Evolutionary conservation across 2,888 invertebrate genomes (phyloP).

Genomic region (Drosophila buzzatii): DNA sequence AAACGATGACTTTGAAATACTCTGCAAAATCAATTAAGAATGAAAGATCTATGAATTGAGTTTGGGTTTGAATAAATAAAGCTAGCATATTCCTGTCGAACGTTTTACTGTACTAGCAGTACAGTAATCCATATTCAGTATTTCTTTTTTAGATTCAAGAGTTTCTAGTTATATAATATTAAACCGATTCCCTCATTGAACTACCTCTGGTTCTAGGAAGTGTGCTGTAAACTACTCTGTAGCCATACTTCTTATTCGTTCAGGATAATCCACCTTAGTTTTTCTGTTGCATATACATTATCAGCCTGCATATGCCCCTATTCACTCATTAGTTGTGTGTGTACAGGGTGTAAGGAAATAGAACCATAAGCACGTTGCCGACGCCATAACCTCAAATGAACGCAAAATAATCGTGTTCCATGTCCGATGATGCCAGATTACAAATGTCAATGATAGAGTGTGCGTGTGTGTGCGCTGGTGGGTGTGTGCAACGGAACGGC

Average conservation of each 20-base stretch:
- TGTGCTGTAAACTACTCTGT: too few species aligned
- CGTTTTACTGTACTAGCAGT: too few species aligned
- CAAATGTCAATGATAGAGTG: slow-evolving; percentile 21
- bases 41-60: neutral
- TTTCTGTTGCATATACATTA: neutral
- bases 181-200: too few species aligned
- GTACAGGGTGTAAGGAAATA: slow-evolving; percentile 3
- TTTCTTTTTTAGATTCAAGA: too few species aligned
- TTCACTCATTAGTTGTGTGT: neutral
- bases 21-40: neutral
- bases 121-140: too few species aligned
- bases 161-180: too few species aligned
- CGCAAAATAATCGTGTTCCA: slow-evolving; percentile 33
- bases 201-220: too few species aligned
- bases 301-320: neutral
- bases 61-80: neutral
- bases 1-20: slow-evolving; percentile 1
- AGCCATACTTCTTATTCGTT: too few species aligned
- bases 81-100: too few species aligned
- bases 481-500: slow-evolving; percentile 3
- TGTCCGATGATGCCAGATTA: slow-evolving; percentile 33
- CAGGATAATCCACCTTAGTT: neutral
- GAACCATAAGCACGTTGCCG: slow-evolving; percentile 10
- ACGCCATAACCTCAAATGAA: slow-evolving; percentile 40
- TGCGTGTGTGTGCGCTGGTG: neutral